Conservation (phyloP, 2,888 invertebrate species). For the Meteorus cinctellus region DNA sequence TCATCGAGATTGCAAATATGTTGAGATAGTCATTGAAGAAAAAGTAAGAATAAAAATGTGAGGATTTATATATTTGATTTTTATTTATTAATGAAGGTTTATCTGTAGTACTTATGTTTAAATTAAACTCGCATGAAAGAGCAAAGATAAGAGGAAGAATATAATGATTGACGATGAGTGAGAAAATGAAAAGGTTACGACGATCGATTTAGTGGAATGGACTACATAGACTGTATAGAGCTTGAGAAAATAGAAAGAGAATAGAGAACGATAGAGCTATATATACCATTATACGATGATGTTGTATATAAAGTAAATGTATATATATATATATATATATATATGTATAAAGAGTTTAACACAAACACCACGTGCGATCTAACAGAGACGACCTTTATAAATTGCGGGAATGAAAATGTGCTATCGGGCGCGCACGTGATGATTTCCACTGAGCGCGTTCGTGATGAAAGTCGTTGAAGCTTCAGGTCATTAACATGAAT, state of each 20-base stretch:
- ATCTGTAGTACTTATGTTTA: not conserved
- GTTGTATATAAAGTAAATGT: not conserved
- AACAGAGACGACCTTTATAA: conserved; percentile 30
- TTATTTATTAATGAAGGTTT: conserved; percentile 1
- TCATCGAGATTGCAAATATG: too few relatives aligned
- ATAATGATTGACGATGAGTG: conserved; percentile 21
- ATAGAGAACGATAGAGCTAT: conserved; percentile 23
- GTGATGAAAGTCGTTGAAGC: conserved; percentile 30
- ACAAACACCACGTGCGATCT: conserved; percentile 23
- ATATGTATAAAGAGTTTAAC: not conserved
- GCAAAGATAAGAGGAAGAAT: conserved; percentile 1
- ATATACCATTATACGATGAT: conserved; percentile 2
- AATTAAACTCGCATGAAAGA: not conserved
- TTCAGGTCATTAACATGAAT: conserved; percentile 33
- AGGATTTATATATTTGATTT: not conserved
- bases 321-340: not conserved
- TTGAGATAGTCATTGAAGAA: not conserved
- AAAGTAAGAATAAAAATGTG: conserved; percentile 32
- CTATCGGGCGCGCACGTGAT: conserved; percentile 35
- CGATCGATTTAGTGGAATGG: conserved; percentile 19
- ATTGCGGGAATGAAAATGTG: conserved; percentile 35
- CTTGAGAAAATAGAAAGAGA: conserved; percentile 41
- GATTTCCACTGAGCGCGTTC: conserved; percentile 27
- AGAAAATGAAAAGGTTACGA: conserved; percentile 27
- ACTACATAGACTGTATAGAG: conserved; percentile 10